A percentile compares a stretch with the other conserved stretches of the same genome.
phyloP scores from a whole-genome alignment of 2,888 invertebrate genomes.

The Aleiodes alternator region DNA sequence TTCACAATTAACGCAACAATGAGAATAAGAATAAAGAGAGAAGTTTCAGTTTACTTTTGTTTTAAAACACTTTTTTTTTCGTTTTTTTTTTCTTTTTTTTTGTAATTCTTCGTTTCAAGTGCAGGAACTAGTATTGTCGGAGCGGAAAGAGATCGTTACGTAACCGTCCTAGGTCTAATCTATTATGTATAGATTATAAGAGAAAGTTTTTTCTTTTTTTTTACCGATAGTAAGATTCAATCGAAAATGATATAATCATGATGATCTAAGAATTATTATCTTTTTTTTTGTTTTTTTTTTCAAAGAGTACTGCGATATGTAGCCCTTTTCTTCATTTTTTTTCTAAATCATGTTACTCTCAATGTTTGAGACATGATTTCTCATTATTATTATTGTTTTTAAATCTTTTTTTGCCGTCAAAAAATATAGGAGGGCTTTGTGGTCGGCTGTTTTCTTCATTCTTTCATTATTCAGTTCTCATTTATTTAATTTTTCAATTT shows the following conservation, averaged over 20 bases:
- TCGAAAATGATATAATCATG: conserved; percentile 64
- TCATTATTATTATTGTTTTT: conserved; percentile 21
- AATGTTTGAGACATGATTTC: conserved; percentile 18
- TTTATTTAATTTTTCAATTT: conserved; percentile 36
- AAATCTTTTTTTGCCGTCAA: background rate
- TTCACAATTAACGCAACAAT: conserved; percentile 55
- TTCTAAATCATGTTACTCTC: conserved; percentile 31
- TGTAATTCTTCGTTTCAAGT: conserved; percentile 42
- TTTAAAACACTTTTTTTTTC: conserved; percentile 24
- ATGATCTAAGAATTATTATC: conserved; percentile 58
- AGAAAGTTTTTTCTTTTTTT: conserved; percentile 54
- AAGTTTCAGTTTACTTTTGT: conserved; percentile 47
- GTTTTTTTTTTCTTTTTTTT: too few relatives aligned
- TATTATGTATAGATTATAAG: conserved; percentile 63
- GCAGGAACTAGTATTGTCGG: conserved; percentile 52
- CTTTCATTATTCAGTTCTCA: conserved; percentile 39
- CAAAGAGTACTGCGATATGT: conserved; percentile 32
- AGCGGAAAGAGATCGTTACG: conserved; percentile 57
- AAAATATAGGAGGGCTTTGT: conserved; percentile 26
- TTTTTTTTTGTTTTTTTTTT: conserved; percentile 34
- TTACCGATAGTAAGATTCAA: conserved; percentile 66
- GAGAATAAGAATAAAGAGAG: conserved; percentile 57
- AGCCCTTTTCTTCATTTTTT: conserved; percentile 12
- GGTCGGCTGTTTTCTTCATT: conserved; percentile 28
- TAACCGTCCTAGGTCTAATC: conserved; percentile 65